phyloP scores from a whole-genome alignment of 2,888 invertebrate species.

The Argyra leucocephala region DNA sequence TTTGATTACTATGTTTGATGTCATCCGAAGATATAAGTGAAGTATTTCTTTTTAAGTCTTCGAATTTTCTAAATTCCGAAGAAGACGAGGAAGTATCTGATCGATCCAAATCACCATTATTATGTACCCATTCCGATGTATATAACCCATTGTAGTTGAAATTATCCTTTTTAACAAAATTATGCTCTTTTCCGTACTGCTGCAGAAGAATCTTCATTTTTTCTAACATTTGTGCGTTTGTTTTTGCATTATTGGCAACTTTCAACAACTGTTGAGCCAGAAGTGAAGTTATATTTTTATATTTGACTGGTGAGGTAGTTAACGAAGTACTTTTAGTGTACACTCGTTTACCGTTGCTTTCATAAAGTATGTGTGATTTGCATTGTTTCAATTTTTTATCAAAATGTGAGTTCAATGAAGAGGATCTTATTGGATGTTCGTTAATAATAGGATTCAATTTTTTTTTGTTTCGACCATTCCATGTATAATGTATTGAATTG shows the following conservation, averaged over 20 bases:
- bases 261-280: constrained; percentile 61
- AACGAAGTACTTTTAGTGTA: constrained; percentile 38
- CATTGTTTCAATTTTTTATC: constrained; percentile 40
- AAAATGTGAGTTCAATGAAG: constrained; percentile 41
- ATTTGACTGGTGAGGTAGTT: constrained; percentile 48
- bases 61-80: constrained; percentile 29
- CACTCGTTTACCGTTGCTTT: constrained; percentile 45
- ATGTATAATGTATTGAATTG: no score
- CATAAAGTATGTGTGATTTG: constrained; percentile 43
- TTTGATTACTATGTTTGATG: constrained; percentile 27
- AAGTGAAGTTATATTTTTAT: constrained; percentile 54
- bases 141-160: constrained; percentile 53
- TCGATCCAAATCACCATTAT: constrained; percentile 56
- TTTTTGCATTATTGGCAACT: constrained; percentile 60
- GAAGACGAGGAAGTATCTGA: constrained; percentile 47
- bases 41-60: constrained; percentile 33
- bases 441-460: constrained; percentile 7
- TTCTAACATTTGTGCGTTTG: constrained; percentile 62
- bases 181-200: constrained; percentile 44
- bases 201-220: constrained; percentile 64
- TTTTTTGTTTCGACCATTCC: constrained; percentile 55
- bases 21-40: constrained; percentile 40
- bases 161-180: constrained; percentile 34
- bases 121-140: constrained; percentile 63
- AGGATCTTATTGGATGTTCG: constrained; percentile 50